Percentiles rank a stretch among this genome's conserved stretches.
These are phyloP conservation scores for Oreocharis arfaki DNA, from an alignment of 2,113 vertebrate species.

Conservation along the genomic window DNA sequence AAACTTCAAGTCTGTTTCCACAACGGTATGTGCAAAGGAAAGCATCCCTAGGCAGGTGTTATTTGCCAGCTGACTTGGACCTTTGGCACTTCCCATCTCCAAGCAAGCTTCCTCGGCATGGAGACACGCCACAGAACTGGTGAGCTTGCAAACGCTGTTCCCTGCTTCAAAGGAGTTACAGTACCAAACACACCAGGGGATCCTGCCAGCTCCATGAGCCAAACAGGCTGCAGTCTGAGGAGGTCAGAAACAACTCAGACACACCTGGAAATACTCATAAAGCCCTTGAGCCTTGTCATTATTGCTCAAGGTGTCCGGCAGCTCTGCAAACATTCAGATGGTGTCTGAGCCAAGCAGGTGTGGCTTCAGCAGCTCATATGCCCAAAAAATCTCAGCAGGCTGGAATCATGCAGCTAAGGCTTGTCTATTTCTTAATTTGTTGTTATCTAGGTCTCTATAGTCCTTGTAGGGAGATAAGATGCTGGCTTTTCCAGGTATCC, in stretches of 20 bases:
- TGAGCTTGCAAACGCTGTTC: neutral
- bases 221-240: neutral
- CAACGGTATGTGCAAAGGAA: neutral
- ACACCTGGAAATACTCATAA: neutral
- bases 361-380: neutral
- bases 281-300: neutral
- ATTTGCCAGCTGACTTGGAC: neutral
- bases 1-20: neutral
- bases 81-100: neutral
- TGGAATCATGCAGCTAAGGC: rapidly evolving
- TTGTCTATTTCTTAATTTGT: neutral
- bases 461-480: neutral
- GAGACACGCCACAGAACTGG: neutral
- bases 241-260: neutral
- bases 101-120: rapidly evolving
- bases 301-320: conserved; percentile 20
- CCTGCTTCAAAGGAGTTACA: neutral
- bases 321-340: neutral
- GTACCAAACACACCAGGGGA: neutral
- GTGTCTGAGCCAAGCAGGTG: neutral
- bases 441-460: neutral
- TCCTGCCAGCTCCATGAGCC: neutral
- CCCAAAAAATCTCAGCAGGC: neutral
- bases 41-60: neutral
- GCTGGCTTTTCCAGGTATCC: neutral